These are phyloP conservation scores for Drosophila glabriapex DNA, from an alignment of 2,888 invertebrate species.

Conservation along the genomic window DNA sequence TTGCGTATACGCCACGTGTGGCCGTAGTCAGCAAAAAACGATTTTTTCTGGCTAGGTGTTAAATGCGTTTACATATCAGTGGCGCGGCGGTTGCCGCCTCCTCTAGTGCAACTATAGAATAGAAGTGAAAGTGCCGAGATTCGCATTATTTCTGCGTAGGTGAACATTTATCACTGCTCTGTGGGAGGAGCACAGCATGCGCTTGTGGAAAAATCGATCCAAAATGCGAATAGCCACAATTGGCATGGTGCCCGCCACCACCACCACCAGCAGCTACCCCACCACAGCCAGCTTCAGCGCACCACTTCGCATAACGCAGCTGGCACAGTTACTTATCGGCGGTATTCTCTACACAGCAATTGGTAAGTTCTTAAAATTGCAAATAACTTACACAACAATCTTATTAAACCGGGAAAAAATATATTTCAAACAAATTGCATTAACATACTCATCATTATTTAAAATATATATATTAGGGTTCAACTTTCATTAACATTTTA, in stretches of 20 bases:
- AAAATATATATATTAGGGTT: neutral
- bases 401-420: neutral
- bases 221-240: conserved; percentile 69
- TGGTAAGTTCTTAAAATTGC: conserved; percentile 67
- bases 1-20: conserved; percentile 64
- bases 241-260: conserved; percentile 44
- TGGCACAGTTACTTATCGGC: conserved; percentile 71
- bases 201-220: conserved; percentile 74
- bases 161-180: conserved; percentile 63
- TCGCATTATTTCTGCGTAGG: conserved; percentile 77
- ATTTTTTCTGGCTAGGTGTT: conserved; percentile 49
- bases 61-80: conserved; percentile 67
- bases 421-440: neutral
- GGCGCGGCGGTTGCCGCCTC: conserved; percentile 47
- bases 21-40: conserved; percentile 38
- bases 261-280: neutral
- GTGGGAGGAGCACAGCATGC: conserved; percentile 55
- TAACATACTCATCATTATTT: neutral
- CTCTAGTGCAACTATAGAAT: conserved; percentile 34
- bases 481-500: conserved; percentile 2
- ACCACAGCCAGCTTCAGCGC: conserved; percentile 1
- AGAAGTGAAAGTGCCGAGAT: conserved; percentile 70
- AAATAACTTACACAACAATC: neutral
- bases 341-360: conserved; percentile 73
- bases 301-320: conserved; percentile 39